Evolutionary conservation across 2,888 invertebrate genomes (phyloP).

Genomic region (Eretmocerus hayati): DNA sequence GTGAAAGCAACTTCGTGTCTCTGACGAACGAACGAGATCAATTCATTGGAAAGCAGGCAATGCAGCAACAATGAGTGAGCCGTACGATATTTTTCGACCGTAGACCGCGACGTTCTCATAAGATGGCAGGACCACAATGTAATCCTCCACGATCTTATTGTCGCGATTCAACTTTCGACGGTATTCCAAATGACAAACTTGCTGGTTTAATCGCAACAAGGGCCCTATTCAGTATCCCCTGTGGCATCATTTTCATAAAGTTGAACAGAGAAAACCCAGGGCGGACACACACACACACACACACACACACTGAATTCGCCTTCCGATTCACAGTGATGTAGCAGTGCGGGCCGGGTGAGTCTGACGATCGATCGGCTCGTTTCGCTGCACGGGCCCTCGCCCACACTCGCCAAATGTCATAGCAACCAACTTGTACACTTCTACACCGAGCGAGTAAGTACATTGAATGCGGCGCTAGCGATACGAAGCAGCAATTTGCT

Average conservation of each 20-base stretch:
- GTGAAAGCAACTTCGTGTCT: too few relatives aligned
- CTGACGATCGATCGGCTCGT: background rate
- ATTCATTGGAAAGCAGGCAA: background rate
- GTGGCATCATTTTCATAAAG: too few relatives aligned
- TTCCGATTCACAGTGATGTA: background rate
- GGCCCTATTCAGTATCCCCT: too few relatives aligned
- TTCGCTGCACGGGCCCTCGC: background rate
- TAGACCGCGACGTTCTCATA: background rate
- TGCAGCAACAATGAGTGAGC: slow-evolving; percentile 1
- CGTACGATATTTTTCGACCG: slow-evolving; percentile 1
- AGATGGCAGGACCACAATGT: slow-evolving; percentile 4
- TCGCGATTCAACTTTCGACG: slow-evolving; percentile 2
- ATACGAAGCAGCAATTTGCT: slow-evolving; percentile 6
- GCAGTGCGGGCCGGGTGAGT: background rate
- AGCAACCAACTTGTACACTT: too few relatives aligned
- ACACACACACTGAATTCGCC: too few relatives aligned
- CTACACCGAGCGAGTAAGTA: too few relatives aligned
- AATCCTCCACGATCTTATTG: slow-evolving; percentile 8
- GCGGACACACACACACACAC: too few relatives aligned
- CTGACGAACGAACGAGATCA: too few relatives aligned
- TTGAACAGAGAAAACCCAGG: too few relatives aligned
- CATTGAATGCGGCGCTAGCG: too few relatives aligned
- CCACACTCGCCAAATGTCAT: too few relatives aligned
- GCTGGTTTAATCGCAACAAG: too few relatives aligned
- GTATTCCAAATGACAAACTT: background rate